phyloP scores from a whole-genome alignment of 2,888 invertebrate genomes.

The Mamestra brassicae region DNA sequence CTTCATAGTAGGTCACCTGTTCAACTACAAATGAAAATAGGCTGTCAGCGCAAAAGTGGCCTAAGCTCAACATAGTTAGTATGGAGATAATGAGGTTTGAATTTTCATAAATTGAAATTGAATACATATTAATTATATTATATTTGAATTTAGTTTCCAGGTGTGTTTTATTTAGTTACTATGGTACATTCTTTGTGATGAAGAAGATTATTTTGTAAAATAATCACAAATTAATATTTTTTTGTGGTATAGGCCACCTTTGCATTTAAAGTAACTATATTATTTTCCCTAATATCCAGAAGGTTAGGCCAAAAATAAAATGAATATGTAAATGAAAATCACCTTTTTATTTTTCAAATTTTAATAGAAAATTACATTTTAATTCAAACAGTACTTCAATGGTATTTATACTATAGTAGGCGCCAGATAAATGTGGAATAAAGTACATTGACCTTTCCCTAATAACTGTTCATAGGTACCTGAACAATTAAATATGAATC shows the following conservation, averaged over 20 bases:
- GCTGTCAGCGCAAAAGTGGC: too few species aligned
- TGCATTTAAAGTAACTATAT: background rate
- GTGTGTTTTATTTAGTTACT: constrained; percentile 1
- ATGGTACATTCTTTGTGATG: background rate
- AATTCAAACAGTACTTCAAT: background rate
- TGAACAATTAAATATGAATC: too few species aligned
- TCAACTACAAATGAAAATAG: too few species aligned
- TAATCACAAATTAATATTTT: background rate
- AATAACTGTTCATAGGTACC: too few species aligned
- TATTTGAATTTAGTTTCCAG: background rate
- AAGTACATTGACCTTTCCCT: too few species aligned
- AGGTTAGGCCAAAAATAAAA: constrained; percentile 7
- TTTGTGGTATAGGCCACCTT: constrained; percentile 1
- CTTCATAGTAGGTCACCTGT: too few species aligned
- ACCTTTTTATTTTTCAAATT: background rate
- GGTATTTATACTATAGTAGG: background rate
- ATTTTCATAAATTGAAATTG: too few species aligned
- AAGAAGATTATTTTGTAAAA: constrained; percentile 11
- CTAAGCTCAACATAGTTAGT: too few species aligned
- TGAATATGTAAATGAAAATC: background rate
- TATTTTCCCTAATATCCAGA: background rate
- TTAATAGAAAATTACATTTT: background rate
- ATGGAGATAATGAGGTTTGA: too few species aligned
- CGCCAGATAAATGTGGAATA: too few species aligned
- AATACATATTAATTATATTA: background rate